These are phyloP conservation scores for Psophia crepitans DNA, from an alignment of 2,113 vertebrate genomes.

Conservation along the genomic window DNA sequence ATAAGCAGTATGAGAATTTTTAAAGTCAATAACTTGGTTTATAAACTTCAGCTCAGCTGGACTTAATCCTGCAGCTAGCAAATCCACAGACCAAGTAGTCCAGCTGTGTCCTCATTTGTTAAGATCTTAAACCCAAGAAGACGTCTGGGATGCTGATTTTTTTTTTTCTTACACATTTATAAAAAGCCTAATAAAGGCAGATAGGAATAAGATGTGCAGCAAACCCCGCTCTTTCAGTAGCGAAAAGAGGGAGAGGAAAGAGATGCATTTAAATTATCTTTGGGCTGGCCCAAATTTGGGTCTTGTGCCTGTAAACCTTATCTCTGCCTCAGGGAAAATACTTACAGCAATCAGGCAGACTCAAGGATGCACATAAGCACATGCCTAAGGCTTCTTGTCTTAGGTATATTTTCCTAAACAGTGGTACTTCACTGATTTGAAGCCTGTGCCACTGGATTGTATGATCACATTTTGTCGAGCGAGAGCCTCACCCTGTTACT, in stretches of 20 bases:
- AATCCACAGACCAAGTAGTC: constrained; percentile 62
- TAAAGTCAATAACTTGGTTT: constrained; percentile 66
- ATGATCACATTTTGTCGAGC: not conserved
- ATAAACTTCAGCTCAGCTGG: constrained; percentile 64
- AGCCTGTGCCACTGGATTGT: not conserved
- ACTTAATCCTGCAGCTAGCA: constrained; percentile 63
- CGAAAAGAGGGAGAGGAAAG: not conserved
- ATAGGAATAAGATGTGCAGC: constrained; percentile 11
- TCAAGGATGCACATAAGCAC: constrained; percentile 25
- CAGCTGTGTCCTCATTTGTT: constrained; percentile 67
- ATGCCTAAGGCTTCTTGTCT: constrained; percentile 9
- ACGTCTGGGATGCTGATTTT: constrained; percentile 18
- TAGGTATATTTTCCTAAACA: constrained; percentile 43
- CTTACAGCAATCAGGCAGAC: constrained; percentile 4
- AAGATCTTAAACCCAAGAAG: constrained; percentile 63
- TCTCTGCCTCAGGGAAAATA: constrained; percentile 29
- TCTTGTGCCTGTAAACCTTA: constrained; percentile 15
- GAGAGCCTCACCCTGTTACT: not conserved
- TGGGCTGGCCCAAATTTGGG: constrained; percentile 22
- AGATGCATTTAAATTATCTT: constrained; percentile 33
- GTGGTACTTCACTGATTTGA: not conserved
- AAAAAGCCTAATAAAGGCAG: constrained; percentile 40
- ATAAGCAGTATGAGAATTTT: constrained; percentile 65
- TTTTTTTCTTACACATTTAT: not conserved
- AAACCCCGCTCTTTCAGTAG: not conserved